Percentiles rank a stretch among this genome's conserved stretches.
Evolutionary conservation across 2,888 invertebrate species (phyloP).

Genomic region (Colletes collaris): DNA sequence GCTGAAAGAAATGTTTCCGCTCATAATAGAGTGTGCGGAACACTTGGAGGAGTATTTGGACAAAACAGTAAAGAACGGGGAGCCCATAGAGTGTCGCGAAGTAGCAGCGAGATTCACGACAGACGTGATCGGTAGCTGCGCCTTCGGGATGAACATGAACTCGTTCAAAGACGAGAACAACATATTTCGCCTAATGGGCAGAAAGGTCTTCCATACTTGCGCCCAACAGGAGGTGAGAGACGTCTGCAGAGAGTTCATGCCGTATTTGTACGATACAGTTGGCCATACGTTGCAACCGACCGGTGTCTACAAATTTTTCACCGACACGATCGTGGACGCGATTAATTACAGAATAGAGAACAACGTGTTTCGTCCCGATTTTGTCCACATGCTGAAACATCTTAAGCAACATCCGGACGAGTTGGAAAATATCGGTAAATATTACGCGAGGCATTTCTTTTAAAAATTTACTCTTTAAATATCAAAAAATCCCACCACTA

Average conservation of each 20-base stretch:
- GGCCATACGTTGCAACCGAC: background rate
- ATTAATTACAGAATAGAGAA: background rate
- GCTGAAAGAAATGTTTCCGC: background rate
- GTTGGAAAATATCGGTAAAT: constrained; percentile 4
- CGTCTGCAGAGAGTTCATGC: background rate
- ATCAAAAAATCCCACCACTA: too few species aligned
- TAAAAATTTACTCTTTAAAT: too few species aligned
- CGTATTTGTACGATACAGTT: background rate
- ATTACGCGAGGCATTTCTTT: too few species aligned
- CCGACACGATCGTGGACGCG: background rate
- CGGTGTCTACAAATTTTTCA: background rate
- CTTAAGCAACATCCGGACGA: background rate
- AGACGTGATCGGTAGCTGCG: constrained; percentile 2
- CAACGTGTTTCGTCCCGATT: background rate
- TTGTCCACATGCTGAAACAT: background rate
- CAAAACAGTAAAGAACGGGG: background rate
- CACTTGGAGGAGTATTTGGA: background rate
- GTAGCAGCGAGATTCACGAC: constrained; percentile 2
- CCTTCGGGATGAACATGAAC: constrained; percentile 5
- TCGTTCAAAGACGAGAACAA: background rate
- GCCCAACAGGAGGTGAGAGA: rapidly evolving
- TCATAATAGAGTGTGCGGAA: background rate
- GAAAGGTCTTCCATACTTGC: background rate
- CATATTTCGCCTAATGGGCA: constrained; percentile 1
- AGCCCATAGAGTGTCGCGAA: background rate